These are phyloP conservation scores for Eupristina koningsbergeri DNA, from an alignment of 1,140 invertebrate species.

Conservation along the genomic window DNA sequence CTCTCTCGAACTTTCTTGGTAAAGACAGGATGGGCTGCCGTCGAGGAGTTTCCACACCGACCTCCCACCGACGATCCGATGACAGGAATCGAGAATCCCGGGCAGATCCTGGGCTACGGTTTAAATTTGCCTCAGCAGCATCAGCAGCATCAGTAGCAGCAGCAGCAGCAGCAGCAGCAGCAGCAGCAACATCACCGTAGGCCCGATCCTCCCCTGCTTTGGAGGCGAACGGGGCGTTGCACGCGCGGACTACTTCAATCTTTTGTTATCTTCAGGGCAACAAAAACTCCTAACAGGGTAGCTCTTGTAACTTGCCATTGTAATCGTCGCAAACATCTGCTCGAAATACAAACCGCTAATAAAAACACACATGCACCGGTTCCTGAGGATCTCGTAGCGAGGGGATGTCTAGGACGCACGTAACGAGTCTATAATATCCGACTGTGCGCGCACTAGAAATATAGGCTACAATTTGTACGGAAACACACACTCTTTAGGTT, in stretches of 20 bases:
- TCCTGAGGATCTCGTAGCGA: background rate
- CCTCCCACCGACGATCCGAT: conserved; percentile 31
- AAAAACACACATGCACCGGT: conserved; percentile 60
- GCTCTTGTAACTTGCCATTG: conserved; percentile 63
- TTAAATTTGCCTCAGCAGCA: conserved; percentile 37
- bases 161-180: background rate
- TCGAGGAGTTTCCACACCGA: conserved; percentile 8
- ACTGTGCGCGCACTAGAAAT: no score
- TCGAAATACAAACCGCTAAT: conserved; percentile 72
- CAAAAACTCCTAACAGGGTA: conserved; percentile 66
- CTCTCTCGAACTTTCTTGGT: background rate
- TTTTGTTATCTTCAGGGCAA: conserved; percentile 62
- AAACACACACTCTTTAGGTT: background rate
- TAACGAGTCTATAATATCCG: background rate
- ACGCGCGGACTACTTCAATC: conserved; percentile 59
- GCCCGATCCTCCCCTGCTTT: conserved; percentile 6
- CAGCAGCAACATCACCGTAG: no score
- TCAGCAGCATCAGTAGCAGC: background rate
- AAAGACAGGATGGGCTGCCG: conserved; percentile 16
- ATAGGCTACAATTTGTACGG: no score
- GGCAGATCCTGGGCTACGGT: conserved; percentile 20
- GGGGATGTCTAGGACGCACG: background rate
- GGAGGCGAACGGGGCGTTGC: background rate
- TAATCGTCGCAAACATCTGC: conserved; percentile 67
- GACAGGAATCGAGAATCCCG: conserved; percentile 30